Conservation (phyloP, 2,888 invertebrate genomes). For the Noctua comes region DNA sequence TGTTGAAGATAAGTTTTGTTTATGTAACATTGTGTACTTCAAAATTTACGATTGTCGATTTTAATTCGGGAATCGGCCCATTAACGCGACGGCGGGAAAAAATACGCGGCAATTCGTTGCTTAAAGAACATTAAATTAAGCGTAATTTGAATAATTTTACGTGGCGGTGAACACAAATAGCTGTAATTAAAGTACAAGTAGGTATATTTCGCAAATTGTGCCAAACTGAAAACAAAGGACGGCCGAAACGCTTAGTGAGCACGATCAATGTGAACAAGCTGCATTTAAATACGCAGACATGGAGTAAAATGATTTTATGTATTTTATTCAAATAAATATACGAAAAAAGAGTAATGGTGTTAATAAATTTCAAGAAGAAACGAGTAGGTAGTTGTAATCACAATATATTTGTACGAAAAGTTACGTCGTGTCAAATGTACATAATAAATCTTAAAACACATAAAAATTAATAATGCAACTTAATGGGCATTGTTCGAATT, state of each 20-base stretch:
- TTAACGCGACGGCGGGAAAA: constrained; percentile 82
- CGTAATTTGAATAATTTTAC: constrained; percentile 87
- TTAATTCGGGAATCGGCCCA: constrained; percentile 84
- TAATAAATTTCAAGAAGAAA: constrained; percentile 33
- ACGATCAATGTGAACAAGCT: constrained; percentile 65
- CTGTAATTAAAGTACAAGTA: constrained; percentile 82
- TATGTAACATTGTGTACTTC: constrained; percentile 79
- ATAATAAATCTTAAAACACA: constrained; percentile 43
- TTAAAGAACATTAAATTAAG: constrained; percentile 85
- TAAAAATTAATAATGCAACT: constrained; percentile 70
- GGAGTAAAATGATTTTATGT: constrained; percentile 29
- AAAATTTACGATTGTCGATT: constrained; percentile 83
- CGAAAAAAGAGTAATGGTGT: constrained; percentile 23
- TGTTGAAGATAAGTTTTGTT: constrained; percentile 84
- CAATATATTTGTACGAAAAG: constrained; percentile 23
- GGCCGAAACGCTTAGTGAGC: constrained; percentile 66
- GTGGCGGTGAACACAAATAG: constrained; percentile 86
- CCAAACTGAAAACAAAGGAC: constrained; percentile 72
- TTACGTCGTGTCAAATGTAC: constrained; percentile 23
- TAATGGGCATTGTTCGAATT: constrained; percentile 70
- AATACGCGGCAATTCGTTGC: constrained; percentile 84
- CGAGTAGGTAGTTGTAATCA: constrained; percentile 24
- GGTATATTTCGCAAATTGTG: constrained; percentile 76
- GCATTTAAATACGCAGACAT: constrained; percentile 36
- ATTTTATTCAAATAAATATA: constrained; percentile 20